Evolutionary conservation across 2,888 invertebrate species (phyloP), one percentile per base, ranked within the genome.

Genomic region (Mantis religiosa): DNA sequence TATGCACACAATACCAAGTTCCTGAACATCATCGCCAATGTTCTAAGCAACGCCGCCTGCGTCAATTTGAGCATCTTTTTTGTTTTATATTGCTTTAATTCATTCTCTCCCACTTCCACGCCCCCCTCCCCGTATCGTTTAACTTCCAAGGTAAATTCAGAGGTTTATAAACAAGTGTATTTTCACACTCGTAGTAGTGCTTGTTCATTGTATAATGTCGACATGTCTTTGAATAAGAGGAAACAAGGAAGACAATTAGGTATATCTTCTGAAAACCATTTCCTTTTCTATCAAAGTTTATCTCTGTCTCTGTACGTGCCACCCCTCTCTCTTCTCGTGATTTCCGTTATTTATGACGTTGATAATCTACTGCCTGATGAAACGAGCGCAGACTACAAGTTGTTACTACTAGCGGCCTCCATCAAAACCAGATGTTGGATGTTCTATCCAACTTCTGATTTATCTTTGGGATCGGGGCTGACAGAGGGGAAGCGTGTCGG

Each of bases 391-490:
- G 54, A 71, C 54, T 71, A 71, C 86, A 86, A 86, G 28, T 86
- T 86, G 86, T 81, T 87, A 87, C 87, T 34, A 85, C 41, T 88
- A 83, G 82, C 54, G 85, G 47, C 34, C 41, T 27, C 87, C 30
- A 89, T 89, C 89, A 89, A 88, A 87, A 88, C 47, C 89, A 89
- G 89, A 89, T 89, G 89, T 87, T 85, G 87, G 87, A 84, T 87
- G 84, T 85, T 89, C 84, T 28, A 84, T 83, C 87, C 27, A 71
- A 83, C 83, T 86, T 85, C 83, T 85, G 89, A 88, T 87, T 88
- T 89, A 89, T 89, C 87, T 85, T 84, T 87, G 89, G 84, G 81
- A 47, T 87, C 28, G 41, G 41, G 41, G 41, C 41, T 41, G 41
- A 41, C 54, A 15, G 82, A 85, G 54, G 54, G 54, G 54, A 71